A percentile compares a stretch with the other conserved stretches of the same genome.
phyloP scores from a whole-genome alignment of 2,797 vertebrate genomes.

The Diplodus sargus region DNA sequence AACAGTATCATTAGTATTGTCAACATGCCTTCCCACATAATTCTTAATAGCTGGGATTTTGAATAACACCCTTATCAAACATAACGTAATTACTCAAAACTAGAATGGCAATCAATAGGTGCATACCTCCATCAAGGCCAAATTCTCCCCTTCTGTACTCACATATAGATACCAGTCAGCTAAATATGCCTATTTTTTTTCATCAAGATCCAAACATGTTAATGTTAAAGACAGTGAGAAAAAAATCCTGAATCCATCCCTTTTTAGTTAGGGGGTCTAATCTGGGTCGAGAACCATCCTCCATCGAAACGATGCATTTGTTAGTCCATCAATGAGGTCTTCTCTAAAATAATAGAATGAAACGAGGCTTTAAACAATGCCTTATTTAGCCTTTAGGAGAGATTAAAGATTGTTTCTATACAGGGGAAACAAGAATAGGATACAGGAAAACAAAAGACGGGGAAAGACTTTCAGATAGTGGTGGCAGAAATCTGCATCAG shows the following conservation, averaged over 20 bases:
- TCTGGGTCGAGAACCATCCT: too few species aligned
- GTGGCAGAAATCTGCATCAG: neutral
- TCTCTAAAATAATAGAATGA: neutral
- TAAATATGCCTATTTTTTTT: too few species aligned
- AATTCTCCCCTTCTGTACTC: too few species aligned
- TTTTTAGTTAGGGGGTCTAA: too few species aligned
- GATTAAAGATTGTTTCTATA: conserved; percentile 3
- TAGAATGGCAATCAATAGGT: neutral
- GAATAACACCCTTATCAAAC: neutral
- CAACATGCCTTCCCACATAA: neutral
- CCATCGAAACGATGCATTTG: conserved; percentile 11
- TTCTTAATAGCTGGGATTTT: conserved; percentile 3
- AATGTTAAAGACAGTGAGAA: too few species aligned
- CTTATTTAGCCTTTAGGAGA: neutral
- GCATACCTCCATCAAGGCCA: too few species aligned
- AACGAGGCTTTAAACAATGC: neutral
- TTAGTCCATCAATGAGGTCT: neutral
- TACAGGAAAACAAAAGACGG: neutral
- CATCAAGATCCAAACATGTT: too few species aligned
- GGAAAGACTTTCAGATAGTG: neutral
- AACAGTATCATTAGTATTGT: neutral
- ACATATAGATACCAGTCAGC: too few species aligned
- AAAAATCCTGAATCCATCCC: too few species aligned
- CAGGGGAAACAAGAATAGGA: conserved; percentile 6
- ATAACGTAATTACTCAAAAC: conserved; percentile 5